Conservation (phyloP, 2,113 vertebrate species). For the Myotis brandtii region DNA sequence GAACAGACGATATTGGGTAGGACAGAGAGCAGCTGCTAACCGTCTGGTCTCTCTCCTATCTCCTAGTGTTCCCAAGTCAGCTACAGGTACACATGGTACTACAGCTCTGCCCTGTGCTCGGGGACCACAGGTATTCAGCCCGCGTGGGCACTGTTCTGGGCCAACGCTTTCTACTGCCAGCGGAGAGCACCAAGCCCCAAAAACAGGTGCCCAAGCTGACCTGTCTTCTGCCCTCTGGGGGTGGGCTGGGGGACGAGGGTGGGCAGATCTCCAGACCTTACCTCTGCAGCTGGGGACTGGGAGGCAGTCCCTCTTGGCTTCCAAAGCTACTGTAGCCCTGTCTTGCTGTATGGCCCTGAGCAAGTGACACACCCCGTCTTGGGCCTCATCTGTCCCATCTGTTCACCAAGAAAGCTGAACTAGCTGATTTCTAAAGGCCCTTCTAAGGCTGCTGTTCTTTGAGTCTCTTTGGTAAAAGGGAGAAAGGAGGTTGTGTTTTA, state of each 20-base stretch:
- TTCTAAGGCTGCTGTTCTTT: not conserved
- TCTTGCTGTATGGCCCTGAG: not conserved
- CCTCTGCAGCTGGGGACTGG: not conserved
- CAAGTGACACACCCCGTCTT: not conserved
- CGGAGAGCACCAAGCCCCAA: fast-evolving
- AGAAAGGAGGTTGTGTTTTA: not conserved
- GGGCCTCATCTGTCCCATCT: not conserved
- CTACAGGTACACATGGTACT: conserved; percentile 84
- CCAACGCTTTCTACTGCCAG: conserved; percentile 83
- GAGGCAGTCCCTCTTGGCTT: not conserved
- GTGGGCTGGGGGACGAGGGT: not conserved
- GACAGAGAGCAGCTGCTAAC: not conserved
- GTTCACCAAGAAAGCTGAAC: not conserved
- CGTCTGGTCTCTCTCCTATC: not conserved
- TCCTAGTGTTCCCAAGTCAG: conserved; percentile 84
- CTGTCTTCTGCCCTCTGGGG: not conserved
- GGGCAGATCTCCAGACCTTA: not conserved
- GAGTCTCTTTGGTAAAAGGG: not conserved
- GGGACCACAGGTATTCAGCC: conserved; percentile 82
- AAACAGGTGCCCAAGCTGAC: conserved; percentile 77
- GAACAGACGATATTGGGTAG: not conserved
- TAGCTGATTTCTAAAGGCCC: not conserved
- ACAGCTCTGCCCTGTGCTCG: conserved; percentile 85
- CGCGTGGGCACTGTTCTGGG: conserved; percentile 84
- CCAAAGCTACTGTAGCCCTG: not conserved